Base-by-base conservation (phyloP, 23 tunicate species). In the Styela clava region DNA sequence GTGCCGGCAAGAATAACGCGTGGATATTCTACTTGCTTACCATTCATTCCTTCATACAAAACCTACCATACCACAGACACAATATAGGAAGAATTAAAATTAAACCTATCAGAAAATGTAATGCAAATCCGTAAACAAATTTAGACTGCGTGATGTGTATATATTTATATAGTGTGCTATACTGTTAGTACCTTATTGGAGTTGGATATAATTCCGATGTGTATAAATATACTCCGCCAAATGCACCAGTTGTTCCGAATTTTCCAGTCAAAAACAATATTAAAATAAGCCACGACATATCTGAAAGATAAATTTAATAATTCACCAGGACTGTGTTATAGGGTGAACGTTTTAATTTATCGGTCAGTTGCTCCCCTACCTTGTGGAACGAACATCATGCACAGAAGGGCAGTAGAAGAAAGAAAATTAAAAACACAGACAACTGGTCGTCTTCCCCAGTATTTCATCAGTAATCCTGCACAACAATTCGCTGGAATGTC, bases 171-270 rank as follows among this genome's bases (percentile, higher is more conserved):
- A n/a, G n/a, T n/a, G n/a, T n/a, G n/a, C n/a, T n/a, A n/a, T n/a
- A n/a, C n/a, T n/a, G n/a, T n/a, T n/a, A n/a, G 56, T 83, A 87
- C 97, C 97, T 83, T 22, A 91, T 73, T 18, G 86, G 88, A 33
- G 97, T 91, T 2, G 97, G 97, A 64, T 91, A 91, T 5, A 91
- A 85, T 79, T 91, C 97, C 25, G 90, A 64, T 21, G 97, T 74
- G 61, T 91, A 91, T 12, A 91, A 68, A 52, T 91, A 91, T 27
- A 91, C 79, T 74, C 91, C 74, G 25, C 91, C 73, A 51, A 91
- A 91, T 2, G 85, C 74, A 3, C 91, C 91, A 26, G 97, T 82
- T 29, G 78, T 63, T 24, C 97, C 87, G 52, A 91, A 86, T 73
- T 91, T 91, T 64, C 97, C 97, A 24, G 79, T 62, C 34, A 91